A percentile compares a stretch with the other conserved stretches of the same genome.
Evolutionary conservation across 2,797 vertebrate species (phyloP).

Genomic region (Nyctalus aviator): DNA sequence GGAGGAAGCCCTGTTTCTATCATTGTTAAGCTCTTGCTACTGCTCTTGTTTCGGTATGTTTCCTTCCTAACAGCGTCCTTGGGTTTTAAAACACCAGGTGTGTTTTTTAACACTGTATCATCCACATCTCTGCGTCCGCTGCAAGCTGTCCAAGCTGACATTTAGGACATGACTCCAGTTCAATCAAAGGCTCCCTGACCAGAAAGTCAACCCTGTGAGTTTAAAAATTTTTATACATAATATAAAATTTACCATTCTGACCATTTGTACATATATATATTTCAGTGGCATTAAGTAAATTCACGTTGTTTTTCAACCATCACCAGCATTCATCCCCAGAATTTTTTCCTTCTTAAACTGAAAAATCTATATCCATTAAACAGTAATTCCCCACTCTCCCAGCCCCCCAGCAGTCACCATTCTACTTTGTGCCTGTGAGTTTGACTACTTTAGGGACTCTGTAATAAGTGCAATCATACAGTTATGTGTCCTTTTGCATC

Average conservation of each 20-base stretch:
- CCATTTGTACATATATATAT: background rate
- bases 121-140: background rate
- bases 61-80: background rate
- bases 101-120: background rate
- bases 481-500: background rate
- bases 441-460: background rate
- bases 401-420: background rate
- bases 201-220: background rate
- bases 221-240: background rate
- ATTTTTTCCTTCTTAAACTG: background rate
- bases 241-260: background rate
- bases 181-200: background rate
- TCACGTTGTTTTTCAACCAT: background rate
- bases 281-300: background rate
- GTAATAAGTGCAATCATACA: background rate
- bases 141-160: background rate
- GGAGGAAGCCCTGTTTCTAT: background rate
- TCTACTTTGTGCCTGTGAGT: background rate
- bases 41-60: background rate
- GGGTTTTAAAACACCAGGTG: background rate
- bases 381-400: background rate
- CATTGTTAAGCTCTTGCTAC: background rate
- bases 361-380: background rate
- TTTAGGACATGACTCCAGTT: background rate
- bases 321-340: background rate